Evolutionary conservation across 1,140 invertebrate genomes (phyloP), one percentile per base, ranked within the genome.

Genomic region (Ditylenchus dipsaci): DNA sequence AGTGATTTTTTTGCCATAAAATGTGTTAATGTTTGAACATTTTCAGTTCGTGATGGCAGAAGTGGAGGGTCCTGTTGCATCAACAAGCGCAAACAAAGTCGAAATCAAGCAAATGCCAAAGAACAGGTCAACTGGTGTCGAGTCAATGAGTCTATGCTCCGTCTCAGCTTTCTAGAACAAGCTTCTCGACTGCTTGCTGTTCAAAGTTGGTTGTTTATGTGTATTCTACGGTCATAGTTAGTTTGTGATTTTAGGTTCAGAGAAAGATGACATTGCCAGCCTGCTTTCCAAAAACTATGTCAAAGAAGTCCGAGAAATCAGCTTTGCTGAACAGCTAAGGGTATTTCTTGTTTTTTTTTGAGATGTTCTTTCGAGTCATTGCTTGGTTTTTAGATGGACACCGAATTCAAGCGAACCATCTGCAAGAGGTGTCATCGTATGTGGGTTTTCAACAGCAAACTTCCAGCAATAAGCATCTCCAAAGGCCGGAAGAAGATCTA

Each of bases 121-220:
- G 33, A 38, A 38, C 3, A 38, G 33, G 33, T 38, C 33, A 38
- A 38, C 33, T 38, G 3, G 33, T 11, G 33, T 38, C 59, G 59
- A n/a, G 59, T 19, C 29, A 61, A 45, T 19, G 59, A 61, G 17
- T 21, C n/a, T 19, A 45, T 45, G 19, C 59, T 61, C 15, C n/a
- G 59, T 7, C 17, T 61, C 19, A 23, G 19, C n/a, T 61, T 61
- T 45, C 59, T 61, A 15, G 29, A 61, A 27, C 59, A 61, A 29
- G 59, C 59, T 19, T 3, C 59, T 33, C 19, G 3, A n/a, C 15
- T 61, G n/a, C 27, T 61, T n/a, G 27, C 29, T 5, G 3, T 19
- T 45, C 29, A 30, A 61, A 61, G 59, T 61, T 19, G 19, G 59
- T 23, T n/a, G n/a, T n/a, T n/a, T n/a, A n/a, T 61, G 47, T 61